phyloP scores from a whole-genome alignment of 2,113 vertebrate species.

The Acrocephalus arundinaceus region DNA sequence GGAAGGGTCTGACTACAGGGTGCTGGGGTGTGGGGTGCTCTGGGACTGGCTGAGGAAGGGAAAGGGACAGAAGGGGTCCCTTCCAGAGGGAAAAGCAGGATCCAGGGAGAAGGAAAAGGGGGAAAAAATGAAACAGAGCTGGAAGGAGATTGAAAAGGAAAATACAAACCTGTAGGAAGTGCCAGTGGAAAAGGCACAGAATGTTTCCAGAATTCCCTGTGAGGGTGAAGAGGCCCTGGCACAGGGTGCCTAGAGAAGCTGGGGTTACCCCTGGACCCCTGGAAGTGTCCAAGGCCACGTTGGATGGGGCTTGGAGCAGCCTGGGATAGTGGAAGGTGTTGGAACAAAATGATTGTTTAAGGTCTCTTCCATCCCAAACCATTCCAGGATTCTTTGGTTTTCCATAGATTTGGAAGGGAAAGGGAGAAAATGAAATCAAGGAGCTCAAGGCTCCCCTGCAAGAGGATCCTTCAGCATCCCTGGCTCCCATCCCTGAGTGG shows the following conservation, averaged over 20 bases:
- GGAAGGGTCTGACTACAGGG: too few relatives aligned
- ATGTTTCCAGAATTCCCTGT: neutral
- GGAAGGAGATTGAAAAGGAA: neutral
- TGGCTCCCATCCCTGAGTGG: neutral
- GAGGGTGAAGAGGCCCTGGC: neutral
- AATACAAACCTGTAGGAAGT: neutral
- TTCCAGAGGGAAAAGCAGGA: neutral
- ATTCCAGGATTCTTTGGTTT: neutral
- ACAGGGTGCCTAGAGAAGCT: neutral
- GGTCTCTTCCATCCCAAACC: neutral
- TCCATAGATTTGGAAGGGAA: neutral
- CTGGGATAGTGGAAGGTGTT: neutral
- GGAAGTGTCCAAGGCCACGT: fast-evolving
- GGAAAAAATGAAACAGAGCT: neutral
- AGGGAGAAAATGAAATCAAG: neutral
- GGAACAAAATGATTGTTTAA: neutral
- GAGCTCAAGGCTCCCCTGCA: neutral
- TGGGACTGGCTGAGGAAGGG: neutral
- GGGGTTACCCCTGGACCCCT: neutral
- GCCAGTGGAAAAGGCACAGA: neutral
- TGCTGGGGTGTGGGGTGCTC: neutral
- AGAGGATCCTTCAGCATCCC: neutral
- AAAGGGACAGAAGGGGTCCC: neutral
- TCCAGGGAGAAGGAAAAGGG: neutral
- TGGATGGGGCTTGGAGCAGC: neutral